phyloP scores from a whole-genome alignment of 2,113 vertebrate genomes.

The Porphyrio hochstetteri region DNA sequence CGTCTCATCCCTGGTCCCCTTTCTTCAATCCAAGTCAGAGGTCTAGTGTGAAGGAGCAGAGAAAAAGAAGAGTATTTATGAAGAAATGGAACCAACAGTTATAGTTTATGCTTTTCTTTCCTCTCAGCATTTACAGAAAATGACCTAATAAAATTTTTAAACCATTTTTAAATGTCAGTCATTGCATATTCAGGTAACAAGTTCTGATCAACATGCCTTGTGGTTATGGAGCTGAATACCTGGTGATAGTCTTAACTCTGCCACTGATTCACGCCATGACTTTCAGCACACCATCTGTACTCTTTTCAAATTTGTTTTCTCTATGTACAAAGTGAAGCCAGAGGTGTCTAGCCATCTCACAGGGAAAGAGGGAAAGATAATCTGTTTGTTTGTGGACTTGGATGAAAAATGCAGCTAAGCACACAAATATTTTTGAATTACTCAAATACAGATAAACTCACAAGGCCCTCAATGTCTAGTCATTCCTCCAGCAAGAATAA shows the following conservation, averaged over 20 bases:
- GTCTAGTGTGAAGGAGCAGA: slow-evolving; percentile 67
- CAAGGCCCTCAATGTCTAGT: not conserved
- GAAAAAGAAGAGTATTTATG: not conserved
- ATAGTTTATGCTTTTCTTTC: not conserved
- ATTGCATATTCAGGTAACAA: not conserved
- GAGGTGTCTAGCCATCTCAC: not conserved
- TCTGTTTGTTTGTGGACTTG: not conserved
- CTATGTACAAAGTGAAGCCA: not conserved
- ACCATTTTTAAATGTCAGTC: not conserved
- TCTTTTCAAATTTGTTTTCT: not conserved
- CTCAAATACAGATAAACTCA: not conserved
- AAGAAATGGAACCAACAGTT: not conserved
- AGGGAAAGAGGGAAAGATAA: not conserved
- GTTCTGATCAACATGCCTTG: not conserved
- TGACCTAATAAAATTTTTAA: not conserved
- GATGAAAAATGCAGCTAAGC: not conserved
- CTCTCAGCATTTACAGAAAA: not conserved
- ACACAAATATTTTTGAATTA: not conserved
- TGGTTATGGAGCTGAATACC: not conserved
- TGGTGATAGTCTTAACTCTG: not conserved
- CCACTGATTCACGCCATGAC: not conserved
- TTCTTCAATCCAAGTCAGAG: slow-evolving; percentile 92
- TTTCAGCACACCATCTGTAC: not conserved
- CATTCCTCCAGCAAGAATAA: not conserved
- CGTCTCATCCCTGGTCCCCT: slow-evolving; percentile 82